Evolutionary conservation across 2,888 invertebrate genomes (phyloP), one percentile per base, ranked within the genome.

Genomic region (Lucinisca nassula): DNA sequence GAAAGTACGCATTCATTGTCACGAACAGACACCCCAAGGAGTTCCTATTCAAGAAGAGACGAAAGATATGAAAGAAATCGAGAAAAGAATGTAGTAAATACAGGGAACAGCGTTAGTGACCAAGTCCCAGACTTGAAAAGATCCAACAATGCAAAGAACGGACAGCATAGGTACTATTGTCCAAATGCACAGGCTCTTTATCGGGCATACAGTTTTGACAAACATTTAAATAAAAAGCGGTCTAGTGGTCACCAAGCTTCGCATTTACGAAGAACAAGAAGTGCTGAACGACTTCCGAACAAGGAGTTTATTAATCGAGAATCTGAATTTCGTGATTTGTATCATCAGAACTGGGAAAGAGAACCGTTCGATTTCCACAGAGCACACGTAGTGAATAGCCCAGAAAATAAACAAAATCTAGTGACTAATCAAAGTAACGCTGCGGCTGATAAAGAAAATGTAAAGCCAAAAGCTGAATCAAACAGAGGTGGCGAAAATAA

Each of bases 321-420:
- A 55, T 38, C 21, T 35, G 78, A 67, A 61, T 35, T 32, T 27
- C 38, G 40, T 3, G 17, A 61, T 27, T 6, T 37, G 14, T 78
- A 78, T 38, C 30, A 67, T 40, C 2, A 78, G 38, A 78, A 78
- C 61, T 78, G 78, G 78, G 78, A 78, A 14, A 8, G 21, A 24
- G 78, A 78, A 55, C 40, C 78, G 32, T 78, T 61, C n/a, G 37
- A 51, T 24, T 40, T 45, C 35, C 40, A 78, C 27, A 61, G 61
- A 38, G 30, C 78, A n/a, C 74, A 49, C 24, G 45, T 40, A 17
- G 21, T 24, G 27, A 45, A 74, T 1, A 12, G 4, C 3, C 38
- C 40, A 1, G 27, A 17, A 40, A 6, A 74, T 1, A 8, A 12
- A 30, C 30, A 40, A 37, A 27, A 38, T 38, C 2, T 4, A 74